Evolutionary conservation across 2,888 invertebrate species (phyloP).

Genomic region (Andrena trimmerana): DNA sequence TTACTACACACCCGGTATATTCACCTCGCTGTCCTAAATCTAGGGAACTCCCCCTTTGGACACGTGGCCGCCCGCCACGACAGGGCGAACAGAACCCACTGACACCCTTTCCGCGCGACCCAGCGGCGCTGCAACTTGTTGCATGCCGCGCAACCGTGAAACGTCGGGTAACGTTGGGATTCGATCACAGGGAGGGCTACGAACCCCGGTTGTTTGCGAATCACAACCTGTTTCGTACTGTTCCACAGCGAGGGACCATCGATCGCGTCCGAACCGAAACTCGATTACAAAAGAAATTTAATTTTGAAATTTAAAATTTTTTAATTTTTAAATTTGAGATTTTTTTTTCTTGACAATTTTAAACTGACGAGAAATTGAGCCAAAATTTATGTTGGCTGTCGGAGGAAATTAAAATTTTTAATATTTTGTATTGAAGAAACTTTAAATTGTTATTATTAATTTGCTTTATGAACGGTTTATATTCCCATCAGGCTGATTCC

Average conservation of each 20-base stretch:
- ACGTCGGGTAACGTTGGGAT: slow-evolving; percentile 17
- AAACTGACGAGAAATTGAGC: too few relatives aligned
- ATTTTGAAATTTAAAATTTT: too few relatives aligned
- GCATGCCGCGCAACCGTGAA: slow-evolving; percentile 30
- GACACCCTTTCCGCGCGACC: slow-evolving; percentile 3
- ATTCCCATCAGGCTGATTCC: too few relatives aligned
- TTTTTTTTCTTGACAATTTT: too few relatives aligned
- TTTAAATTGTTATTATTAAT: too few relatives aligned
- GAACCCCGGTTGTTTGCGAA: background rate
- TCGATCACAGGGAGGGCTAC: background rate
- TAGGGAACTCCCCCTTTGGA: background rate
- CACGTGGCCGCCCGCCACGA: background rate
- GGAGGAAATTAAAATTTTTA: too few relatives aligned
- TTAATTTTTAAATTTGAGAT: too few relatives aligned
- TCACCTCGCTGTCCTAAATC: background rate
- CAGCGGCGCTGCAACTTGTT: slow-evolving; percentile 47
- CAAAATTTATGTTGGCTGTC: too few relatives aligned
- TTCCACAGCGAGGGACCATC: background rate
- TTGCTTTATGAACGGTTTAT: background rate
- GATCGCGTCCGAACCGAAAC: background rate
- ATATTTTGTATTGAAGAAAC: too few relatives aligned
- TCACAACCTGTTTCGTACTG: background rate
- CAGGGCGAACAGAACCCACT: background rate
- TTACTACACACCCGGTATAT: background rate
- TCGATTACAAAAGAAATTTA: too few relatives aligned